A percentile compares a stretch with the other conserved stretches of the same genome.
Conservation (phyloP, 2,113 vertebrate genomes). For the Trichechus manatus region DNA sequence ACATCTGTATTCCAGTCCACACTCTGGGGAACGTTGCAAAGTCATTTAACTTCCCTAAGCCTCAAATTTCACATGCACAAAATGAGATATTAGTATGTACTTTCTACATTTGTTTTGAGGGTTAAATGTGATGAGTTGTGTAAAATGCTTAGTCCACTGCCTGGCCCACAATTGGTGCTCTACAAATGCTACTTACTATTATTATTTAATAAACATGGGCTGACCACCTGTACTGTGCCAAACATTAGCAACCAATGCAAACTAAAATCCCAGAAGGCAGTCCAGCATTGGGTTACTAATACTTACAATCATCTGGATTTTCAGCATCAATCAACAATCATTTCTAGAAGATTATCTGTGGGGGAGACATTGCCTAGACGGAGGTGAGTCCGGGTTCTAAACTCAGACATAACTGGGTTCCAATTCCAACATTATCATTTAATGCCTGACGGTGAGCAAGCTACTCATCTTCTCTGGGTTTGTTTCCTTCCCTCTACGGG, state of each 20-base stretch:
- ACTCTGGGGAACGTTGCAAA: neutral
- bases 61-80: neutral
- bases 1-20: neutral
- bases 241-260: neutral
- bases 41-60: neutral
- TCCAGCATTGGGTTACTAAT: neutral
- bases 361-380: neutral
- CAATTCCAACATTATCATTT: neutral
- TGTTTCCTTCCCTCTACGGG: neutral
- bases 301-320: neutral
- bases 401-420: neutral
- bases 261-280: neutral
- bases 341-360: conserved; percentile 31
- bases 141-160: neutral
- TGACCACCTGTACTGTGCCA: neutral
- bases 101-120: neutral
- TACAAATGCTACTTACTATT: neutral
- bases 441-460: neutral
- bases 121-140: neutral
- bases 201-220: neutral
- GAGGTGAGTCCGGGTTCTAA: neutral
- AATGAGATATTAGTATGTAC: neutral
- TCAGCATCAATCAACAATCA: neutral
- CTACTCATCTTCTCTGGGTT: neutral
- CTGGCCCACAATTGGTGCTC: neutral